phyloP scores from a whole-genome alignment of 2,888 invertebrate species.

The Gymnoscelis rufifasciata region DNA sequence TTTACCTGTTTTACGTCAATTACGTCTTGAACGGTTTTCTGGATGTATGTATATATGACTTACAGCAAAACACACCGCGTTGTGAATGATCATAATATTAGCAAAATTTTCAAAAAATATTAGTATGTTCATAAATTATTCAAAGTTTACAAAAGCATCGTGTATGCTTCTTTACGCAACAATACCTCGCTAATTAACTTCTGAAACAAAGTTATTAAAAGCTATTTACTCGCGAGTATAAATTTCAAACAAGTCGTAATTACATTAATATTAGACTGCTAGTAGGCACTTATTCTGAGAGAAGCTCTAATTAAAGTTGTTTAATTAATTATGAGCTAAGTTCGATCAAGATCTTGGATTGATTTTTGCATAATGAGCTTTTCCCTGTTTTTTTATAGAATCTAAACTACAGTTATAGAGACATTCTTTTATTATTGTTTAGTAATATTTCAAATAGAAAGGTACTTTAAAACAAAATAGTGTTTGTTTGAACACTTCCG shows the following conservation, averaged over 20 bases:
- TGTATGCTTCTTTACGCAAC: neutral
- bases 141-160: neutral
- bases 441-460: too few species aligned
- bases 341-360: neutral
- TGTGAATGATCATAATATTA: too few species aligned
- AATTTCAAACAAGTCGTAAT: neutral
- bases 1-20: too few species aligned
- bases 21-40: too few species aligned
- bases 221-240: slow-evolving; percentile 1
- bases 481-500: too few species aligned
- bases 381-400: neutral
- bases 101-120: too few species aligned
- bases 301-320: neutral
- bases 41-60: too few species aligned
- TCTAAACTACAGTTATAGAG: too few species aligned
- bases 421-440: too few species aligned
- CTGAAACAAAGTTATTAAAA: slow-evolving; percentile 5
- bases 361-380: neutral
- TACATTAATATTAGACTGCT: neutral
- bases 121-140: too few species aligned
- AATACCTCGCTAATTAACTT: slow-evolving; percentile 4
- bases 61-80: too few species aligned
- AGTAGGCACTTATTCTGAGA: neutral
- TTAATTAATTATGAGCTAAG: neutral
- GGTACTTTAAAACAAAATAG: too few species aligned